phyloP scores from a whole-genome alignment of 2,113 vertebrate species.

The Scopus umbretta region DNA sequence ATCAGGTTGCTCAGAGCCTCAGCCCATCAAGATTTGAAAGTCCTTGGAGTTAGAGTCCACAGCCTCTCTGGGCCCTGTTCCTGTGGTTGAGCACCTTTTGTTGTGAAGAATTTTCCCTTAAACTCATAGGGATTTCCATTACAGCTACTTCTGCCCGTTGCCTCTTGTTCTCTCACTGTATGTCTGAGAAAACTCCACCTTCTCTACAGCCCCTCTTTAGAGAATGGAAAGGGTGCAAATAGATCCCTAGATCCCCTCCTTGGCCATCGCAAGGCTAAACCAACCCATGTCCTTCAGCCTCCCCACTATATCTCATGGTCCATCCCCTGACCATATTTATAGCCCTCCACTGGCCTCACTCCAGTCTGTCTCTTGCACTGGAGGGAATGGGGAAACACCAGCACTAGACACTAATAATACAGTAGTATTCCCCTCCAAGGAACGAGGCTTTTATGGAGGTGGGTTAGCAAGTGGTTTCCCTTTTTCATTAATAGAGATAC shows the following conservation, averaged over 20 bases:
- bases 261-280: neutral
- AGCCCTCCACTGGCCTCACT: neutral
- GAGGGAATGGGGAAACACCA: neutral
- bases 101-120: neutral
- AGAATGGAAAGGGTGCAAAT: neutral
- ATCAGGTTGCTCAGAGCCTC: neutral
- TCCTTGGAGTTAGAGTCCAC: neutral
- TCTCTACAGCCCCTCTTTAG: neutral
- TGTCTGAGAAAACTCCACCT: neutral
- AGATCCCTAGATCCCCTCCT: neutral
- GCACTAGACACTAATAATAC: neutral
- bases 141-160: neutral
- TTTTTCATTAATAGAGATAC: neutral
- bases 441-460: neutral
- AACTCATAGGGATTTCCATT: neutral
- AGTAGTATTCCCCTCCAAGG: neutral
- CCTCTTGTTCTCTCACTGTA: neutral
- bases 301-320: rapidly evolving
- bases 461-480: neutral
- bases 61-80: neutral
- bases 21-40: neutral
- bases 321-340: neutral
- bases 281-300: neutral
- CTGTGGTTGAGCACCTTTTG: neutral
- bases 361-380: neutral